Conservation (phyloP, 2,797 vertebrate genomes). For the Galagoides demidoff region DNA sequence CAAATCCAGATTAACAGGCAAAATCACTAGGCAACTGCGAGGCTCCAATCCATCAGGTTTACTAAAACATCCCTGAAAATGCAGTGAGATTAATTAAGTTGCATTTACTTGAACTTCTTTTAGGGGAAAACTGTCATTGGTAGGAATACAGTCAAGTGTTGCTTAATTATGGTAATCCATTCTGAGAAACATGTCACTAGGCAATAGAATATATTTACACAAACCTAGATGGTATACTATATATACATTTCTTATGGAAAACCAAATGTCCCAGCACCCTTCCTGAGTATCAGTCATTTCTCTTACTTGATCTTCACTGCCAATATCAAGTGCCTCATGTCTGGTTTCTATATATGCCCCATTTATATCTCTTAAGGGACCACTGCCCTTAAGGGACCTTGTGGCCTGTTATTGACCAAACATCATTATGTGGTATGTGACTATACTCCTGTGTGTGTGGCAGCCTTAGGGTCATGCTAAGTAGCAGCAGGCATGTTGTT, state of each 20-base stretch:
- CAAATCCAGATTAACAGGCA: background rate
- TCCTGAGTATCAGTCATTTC: background rate
- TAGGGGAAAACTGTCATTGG: background rate
- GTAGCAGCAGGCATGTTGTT: background rate
- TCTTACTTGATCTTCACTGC: background rate
- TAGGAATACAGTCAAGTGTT: background rate
- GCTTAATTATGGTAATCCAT: background rate
- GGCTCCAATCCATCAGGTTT: background rate
- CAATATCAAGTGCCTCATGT: background rate
- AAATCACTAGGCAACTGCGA: background rate
- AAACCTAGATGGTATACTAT: background rate
- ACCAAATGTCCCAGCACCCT: background rate
- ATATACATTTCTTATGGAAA: background rate
- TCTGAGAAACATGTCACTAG: background rate
- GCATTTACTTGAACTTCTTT: background rate
- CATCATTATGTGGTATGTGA: background rate
- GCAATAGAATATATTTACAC: background rate
- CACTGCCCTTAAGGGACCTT: too few species aligned
- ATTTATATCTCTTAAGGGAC: background rate
- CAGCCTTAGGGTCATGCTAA: background rate
- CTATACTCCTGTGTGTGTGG: background rate
- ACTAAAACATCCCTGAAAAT: background rate
- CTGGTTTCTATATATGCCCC: background rate
- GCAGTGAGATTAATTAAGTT: background rate
- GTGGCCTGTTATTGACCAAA: background rate